Evolutionary conservation across 2,797 vertebrate genomes (phyloP).

Genomic region (Gymnopithys bicolor): DNA sequence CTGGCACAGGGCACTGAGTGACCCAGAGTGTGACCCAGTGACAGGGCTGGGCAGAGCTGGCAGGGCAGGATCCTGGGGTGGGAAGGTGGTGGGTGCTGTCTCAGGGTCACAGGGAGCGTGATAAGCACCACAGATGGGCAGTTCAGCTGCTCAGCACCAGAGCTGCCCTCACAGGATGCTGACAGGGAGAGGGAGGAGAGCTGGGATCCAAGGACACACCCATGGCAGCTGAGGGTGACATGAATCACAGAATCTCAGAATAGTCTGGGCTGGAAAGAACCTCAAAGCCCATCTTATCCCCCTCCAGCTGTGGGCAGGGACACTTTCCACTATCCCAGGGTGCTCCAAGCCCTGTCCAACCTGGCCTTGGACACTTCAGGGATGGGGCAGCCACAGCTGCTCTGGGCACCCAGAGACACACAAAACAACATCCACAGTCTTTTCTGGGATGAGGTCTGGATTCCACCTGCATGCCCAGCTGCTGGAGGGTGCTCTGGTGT

Average conservation of each 20-base stretch:
- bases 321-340: rapidly evolving
- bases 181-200: background rate
- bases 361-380: background rate
- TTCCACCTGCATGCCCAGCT: background rate
- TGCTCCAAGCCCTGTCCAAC: background rate
- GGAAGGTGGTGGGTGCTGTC: background rate
- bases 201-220: background rate
- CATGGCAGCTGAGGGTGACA: background rate
- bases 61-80: rapidly evolving
- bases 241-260: background rate
- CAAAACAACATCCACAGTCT: no score
- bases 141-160: background rate
- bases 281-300: no score
- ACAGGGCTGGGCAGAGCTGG: background rate
- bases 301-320: no score
- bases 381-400: background rate
- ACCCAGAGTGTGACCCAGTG: rapidly evolving
- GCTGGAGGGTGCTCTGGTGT: rapidly evolving
- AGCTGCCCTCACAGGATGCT: background rate
- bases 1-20: background rate
- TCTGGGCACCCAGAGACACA: background rate
- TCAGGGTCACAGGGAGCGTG: background rate
- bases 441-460: background rate
- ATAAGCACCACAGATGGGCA: background rate
- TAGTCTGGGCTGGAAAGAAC: background rate